Evolutionary conservation across 1,140 invertebrate species (phyloP).

Genomic region (Drosophila kohkoa): DNA sequence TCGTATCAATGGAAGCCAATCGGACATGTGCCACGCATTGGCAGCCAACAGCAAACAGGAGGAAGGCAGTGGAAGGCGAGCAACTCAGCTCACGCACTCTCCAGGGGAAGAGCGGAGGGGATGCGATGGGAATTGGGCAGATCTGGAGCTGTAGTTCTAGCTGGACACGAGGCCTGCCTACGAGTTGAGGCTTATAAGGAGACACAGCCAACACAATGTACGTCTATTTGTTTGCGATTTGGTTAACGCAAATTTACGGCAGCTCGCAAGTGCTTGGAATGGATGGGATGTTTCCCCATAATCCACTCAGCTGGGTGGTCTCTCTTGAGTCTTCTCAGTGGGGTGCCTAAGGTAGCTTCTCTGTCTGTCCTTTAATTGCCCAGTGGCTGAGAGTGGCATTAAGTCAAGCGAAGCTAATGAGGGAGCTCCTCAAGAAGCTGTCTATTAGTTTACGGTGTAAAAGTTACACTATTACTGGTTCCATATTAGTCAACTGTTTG

Average conservation of each 20-base stretch:
- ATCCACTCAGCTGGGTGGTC: constrained; percentile 59
- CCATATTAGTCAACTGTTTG: constrained; percentile 61
- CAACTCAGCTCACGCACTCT: constrained; percentile 55
- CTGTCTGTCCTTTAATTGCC: not conserved
- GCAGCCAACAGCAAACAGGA: constrained; percentile 59
- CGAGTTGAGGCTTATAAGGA: constrained; percentile 57
- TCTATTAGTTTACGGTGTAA: constrained; percentile 10
- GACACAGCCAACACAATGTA: constrained; percentile 52
- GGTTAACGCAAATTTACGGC: constrained; percentile 69
- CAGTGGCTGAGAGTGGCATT: constrained; percentile 53
- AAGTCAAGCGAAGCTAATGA: constrained; percentile 43
- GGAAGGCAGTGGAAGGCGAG: constrained; percentile 55
- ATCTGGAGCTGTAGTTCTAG: not conserved
- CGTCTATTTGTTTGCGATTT: constrained; percentile 77
- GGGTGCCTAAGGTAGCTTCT: constrained; percentile 6
- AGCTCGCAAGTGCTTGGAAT: constrained; percentile 40
- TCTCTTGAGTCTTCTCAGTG: constrained; percentile 1
- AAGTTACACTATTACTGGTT: not conserved
- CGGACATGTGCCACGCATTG: constrained; percentile 76
- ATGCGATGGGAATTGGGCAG: not conserved
- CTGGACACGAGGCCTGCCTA: constrained; percentile 22
- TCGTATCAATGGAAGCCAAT: constrained; percentile 73
- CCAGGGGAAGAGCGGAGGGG: not conserved
- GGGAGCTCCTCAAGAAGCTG: constrained; percentile 4
- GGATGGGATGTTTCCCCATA: constrained; percentile 15